A percentile compares a stretch with the other conserved stretches of the same genome.
Conservation (phyloP, 2,888 invertebrate genomes). For the Alitta virens region DNA sequence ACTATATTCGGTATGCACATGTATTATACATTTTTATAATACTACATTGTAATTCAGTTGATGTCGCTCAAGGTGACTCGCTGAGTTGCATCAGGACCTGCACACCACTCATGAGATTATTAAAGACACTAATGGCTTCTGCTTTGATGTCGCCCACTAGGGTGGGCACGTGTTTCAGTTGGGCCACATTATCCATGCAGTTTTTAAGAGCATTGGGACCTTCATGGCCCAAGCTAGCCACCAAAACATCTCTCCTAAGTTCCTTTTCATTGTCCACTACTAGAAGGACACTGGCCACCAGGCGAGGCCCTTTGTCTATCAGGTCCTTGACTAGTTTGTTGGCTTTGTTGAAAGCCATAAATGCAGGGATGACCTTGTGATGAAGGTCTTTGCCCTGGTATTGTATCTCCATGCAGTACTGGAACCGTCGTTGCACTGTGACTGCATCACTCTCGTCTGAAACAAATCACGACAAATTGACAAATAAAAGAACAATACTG, state of each 20-base stretch:
- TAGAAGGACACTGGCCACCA: constrained; percentile 3
- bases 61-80: too few species aligned
- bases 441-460: constrained; percentile 1
- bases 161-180: constrained; percentile 3
- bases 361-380: neutral
- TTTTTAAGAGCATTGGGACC: constrained; percentile 14
- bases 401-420: constrained; percentile 13
- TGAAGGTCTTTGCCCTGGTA: constrained; percentile 2
- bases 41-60: too few species aligned
- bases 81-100: neutral
- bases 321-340: constrained; percentile 17
- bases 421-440: neutral
- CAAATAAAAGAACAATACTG: too few species aligned
- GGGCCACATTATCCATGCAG: constrained; percentile 8
- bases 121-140: neutral
- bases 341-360: constrained; percentile 16
- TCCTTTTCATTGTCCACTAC: constrained; percentile 8
- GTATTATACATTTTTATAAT: too few species aligned
- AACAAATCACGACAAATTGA: too few species aligned
- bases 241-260: constrained; percentile 14
- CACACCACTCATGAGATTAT: constrained; percentile 4
- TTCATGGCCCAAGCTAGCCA: constrained; percentile 9
- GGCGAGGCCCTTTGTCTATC: constrained; percentile 12
- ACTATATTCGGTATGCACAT: too few species aligned
- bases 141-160: constrained; percentile 4